Evolutionary conservation across 1,140 invertebrate species (phyloP), one percentile per base, ranked within the genome.

Genomic region (Lordiphosa collinella): DNA sequence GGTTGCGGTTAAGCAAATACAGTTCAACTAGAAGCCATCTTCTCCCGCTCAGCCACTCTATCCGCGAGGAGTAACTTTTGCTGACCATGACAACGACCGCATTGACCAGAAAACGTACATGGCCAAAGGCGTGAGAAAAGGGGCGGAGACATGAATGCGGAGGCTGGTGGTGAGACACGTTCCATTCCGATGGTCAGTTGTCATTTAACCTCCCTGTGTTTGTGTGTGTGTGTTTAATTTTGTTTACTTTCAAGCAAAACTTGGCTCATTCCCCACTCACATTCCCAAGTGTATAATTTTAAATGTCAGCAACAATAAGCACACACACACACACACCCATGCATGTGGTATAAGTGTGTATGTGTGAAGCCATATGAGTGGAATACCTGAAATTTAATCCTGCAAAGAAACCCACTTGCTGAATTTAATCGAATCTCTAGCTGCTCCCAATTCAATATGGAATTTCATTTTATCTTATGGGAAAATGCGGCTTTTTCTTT

Each of bases 241-340:
- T 76, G 76, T 82, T 82, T 82, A 76, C 67, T 75, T 82, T 75
- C 57, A 63, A 80, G 71, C 61, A 57, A 71, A 82, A 64, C 52
- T 72, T 69, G 32, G 43, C 54, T 51, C 46, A 46, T 59, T 55
- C 71, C 31, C 60, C 54, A 56, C 55, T 32, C 54, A 55, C 59
- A 82, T 76, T 76, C 78, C 78, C 78, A 65, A 84, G 78, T 76
- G 78, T 78, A 63, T 84, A 61, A 73, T 82, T 82, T 82, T 69
- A 84, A 82, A 84, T 82, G 78, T 76, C 78, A 82, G 78, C 78
- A 80, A 57, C 70, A 57, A 63, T 71, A 64, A 68, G 35, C 54
- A 72, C 35, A 61, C 52, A 47, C 38, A 50, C 41, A 55, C 37
- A 57, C 11, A 51, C 12, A 46, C 29, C 36, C 36, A 54, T 31